Evolutionary conservation across 1,140 invertebrate species (phyloP).

Genomic region (Zaprionus camerounensis): DNA sequence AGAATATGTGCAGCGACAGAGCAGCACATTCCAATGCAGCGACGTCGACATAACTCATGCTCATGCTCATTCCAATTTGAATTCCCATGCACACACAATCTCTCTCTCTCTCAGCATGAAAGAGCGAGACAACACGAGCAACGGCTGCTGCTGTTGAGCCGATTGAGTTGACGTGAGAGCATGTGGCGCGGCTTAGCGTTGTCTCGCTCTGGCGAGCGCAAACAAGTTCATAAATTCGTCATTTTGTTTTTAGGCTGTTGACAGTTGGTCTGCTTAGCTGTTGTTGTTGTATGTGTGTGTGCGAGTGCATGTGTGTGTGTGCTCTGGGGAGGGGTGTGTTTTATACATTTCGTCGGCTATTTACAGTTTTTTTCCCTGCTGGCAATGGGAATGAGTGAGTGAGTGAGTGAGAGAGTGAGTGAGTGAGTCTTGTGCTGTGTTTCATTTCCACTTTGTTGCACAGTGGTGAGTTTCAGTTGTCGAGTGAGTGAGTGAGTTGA

Average conservation of each 20-base stretch:
- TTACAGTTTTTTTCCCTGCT: constrained; percentile 43
- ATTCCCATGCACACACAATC: constrained; percentile 70
- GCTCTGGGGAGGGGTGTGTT: constrained; percentile 52
- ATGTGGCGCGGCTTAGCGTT: constrained; percentile 35
- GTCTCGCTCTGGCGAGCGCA: constrained; percentile 52
- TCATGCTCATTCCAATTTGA: constrained; percentile 65
- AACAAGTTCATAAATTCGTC: constrained; percentile 83
- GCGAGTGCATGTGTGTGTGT: constrained; percentile 22
- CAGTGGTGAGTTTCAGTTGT: constrained; percentile 17
- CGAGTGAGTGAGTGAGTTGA: constrained; percentile 27
- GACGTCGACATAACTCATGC: constrained; percentile 66
- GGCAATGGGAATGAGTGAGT: constrained; percentile 29
- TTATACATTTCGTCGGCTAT: constrained; percentile 62
- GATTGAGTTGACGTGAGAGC: constrained; percentile 45
- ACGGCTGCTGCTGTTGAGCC: constrained; percentile 4
- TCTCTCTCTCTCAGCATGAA: not conserved
- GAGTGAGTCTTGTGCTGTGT: constrained; percentile 2
- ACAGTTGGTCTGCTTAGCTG: constrained; percentile 70
- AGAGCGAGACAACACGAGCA: constrained; percentile 44
- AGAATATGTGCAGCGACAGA: constrained; percentile 27
- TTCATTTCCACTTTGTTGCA: constrained; percentile 48
- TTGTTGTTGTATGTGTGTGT: constrained; percentile 36
- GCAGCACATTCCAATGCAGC: constrained; percentile 65
- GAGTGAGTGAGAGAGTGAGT: not conserved
- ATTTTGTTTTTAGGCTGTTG: constrained; percentile 83